A percentile compares a stretch with the other conserved stretches of the same genome.
Conservation (phyloP, 2,797 vertebrate species). For the Acropternis orthonyx region DNA sequence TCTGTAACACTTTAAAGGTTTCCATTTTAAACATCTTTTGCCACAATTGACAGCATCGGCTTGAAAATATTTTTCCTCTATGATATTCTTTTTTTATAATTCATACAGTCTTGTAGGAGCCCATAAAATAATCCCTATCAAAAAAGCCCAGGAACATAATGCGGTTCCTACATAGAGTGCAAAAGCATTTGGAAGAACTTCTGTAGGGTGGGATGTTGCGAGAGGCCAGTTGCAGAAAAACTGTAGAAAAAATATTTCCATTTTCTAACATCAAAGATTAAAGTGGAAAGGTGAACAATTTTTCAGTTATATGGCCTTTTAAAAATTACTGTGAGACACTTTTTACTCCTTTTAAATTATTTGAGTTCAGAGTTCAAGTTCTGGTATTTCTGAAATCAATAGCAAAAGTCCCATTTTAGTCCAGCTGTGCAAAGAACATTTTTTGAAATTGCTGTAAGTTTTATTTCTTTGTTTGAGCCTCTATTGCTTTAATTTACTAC, state of each 20-base stretch:
- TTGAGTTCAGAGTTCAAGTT: constrained; percentile 38
- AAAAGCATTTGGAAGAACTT: neutral
- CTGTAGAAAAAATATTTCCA: neutral
- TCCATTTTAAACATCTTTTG: constrained; percentile 44
- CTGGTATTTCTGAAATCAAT: constrained; percentile 29
- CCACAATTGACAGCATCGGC: neutral
- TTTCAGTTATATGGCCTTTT: constrained; percentile 15
- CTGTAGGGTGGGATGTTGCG: neutral
- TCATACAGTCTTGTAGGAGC: neutral
- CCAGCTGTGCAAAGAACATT: constrained; percentile 1
- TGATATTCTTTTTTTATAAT: constrained; percentile 41
- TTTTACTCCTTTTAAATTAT: constrained; percentile 48
- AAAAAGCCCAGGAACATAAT: neutral
- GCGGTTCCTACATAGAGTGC: neutral
- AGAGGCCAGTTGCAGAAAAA: neutral
- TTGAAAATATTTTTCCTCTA: constrained; percentile 31
- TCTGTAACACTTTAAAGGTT: constrained; percentile 64
- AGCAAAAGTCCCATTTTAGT: constrained; percentile 8
- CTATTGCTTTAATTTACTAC: constrained; percentile 27
- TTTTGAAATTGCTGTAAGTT: neutral
- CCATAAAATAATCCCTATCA: neutral
- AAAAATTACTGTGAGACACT: constrained; percentile 33
- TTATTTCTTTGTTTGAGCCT: neutral
- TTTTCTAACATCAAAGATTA: neutral
- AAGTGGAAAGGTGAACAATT: constrained; percentile 15